Evolutionary conservation across 2,888 invertebrate species (phyloP), one percentile per base, ranked within the genome.

Genomic region (Crematogaster levior): DNA sequence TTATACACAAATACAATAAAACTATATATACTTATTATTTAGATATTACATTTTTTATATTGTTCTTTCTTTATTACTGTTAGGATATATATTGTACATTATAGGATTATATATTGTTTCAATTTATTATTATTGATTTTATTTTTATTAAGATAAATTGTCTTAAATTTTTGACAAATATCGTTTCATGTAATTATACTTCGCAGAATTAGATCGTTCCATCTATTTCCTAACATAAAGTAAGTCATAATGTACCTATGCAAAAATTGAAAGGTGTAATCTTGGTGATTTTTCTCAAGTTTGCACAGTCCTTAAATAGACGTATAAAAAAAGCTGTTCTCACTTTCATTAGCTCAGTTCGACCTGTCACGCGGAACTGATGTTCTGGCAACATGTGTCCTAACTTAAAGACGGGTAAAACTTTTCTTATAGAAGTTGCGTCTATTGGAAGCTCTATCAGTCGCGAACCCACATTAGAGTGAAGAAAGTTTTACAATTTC

Each of bases 371-470:
- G 48, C 37, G 30, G n/a, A 73, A n/a, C 80, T 73, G 80, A 73
- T 48, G 40, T 60, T 73, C 60, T 24, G 30, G 60, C 21, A 80
- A 74, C 80, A 73, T 58, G 79, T 60, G 85, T 83, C 77, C 21
- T 58, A 82, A 75, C 74, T 88, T 86, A 77, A 85, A 81, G 73
- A 82, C 77, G 27, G 66, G 63, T 56, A 27, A 56, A 85, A 85
- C 80, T 86, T 81, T 21, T 72, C 51, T 61, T 77, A 80, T 56
- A 73, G 81, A 83, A 63, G 83, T 88, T 73, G 65, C 46, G 61
- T 58, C 60, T 80, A 74, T 85, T 82, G 65, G 53, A 68, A 80
- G 73, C 83, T 86, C 63, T 83, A 81, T 73, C 81, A 75, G 80
- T 86, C 63, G 81, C 66, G 40, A 66, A 43, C 30, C 68, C 66